Conservation (phyloP, 2,113 vertebrate species). For the Rhinolophus ferrumequinum region DNA sequence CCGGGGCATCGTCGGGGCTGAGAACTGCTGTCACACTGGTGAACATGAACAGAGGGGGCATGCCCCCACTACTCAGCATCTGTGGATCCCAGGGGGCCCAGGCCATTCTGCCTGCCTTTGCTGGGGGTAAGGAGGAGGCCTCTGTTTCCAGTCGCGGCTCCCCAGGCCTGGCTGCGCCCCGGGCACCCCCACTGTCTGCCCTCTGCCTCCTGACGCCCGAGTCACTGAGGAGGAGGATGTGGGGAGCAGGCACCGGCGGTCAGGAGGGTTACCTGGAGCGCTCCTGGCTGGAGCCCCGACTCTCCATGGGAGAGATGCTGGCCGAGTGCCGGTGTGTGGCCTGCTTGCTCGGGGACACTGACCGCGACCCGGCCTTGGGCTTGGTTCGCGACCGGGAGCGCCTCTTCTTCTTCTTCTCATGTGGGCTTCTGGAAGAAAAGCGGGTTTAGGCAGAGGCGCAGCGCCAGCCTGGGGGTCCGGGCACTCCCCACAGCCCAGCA, state of each 20-base stretch:
- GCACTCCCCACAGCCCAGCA: no score
- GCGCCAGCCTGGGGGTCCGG: accelerated
- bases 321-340: conserved; percentile 84
- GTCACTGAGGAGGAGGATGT: neutral
- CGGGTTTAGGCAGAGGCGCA: neutral
- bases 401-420: conserved; percentile 92
- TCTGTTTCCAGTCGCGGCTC: no score
- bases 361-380: conserved; percentile 88
- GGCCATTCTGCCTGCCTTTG: no score
- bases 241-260: neutral
- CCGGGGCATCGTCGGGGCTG: no score
- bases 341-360: conserved; percentile 88
- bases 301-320: conserved; percentile 93
- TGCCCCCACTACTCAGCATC: no score
- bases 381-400: conserved; percentile 87
- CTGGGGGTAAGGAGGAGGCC: neutral
- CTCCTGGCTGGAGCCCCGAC: conserved; percentile 93
- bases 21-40: no score
- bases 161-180: no score
- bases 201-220: neutral
- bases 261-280: conserved; percentile 89
- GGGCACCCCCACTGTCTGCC: accelerated
- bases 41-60: no score
- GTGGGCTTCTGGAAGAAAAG: conserved; percentile 86
- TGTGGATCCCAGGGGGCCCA: no score